Base-by-base conservation (phyloP, 2,888 invertebrate genomes). In the Thymelicus acteon region DNA sequence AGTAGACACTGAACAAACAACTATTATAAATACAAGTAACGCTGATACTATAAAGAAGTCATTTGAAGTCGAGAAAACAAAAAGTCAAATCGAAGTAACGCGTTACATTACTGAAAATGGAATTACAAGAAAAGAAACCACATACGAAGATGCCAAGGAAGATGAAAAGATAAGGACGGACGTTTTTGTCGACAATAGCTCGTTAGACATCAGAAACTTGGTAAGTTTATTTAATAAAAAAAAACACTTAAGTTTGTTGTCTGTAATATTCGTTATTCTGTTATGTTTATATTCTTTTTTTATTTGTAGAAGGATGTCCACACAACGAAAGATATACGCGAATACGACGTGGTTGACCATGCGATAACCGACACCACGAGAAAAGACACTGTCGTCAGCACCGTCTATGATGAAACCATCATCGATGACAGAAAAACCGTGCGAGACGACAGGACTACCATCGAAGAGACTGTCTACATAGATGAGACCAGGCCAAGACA, bases 121-220 rank as follows among this genome's bases (percentile, higher is more conserved):
- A 52, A 85, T 94, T 66, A 93, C 90, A 2, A 90, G 85, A 19
- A 94, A 93, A 82, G 87, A 90, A 78, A 92, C 93, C 37, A 94
- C 94, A 8, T 94, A 94, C 72, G 94, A 94, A 84, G 93, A 94
- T 77, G 90, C 93, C 57, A 94, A 94, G 76, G 92, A 86, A 81
- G 93, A 94, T 74, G 94, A 94, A 67, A 94, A 94, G 78, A 80
- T 94, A 68, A 92, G 84, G 80, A 94, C 93, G 40, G 89, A 94
- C 83, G 93, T 92, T 80, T 94, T 90, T 84, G 93, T 94, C 81
- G 94, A 94, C 78, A 93, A 93, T 78, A 94, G 92, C 79, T 85
- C 85, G 85, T 83, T 90, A 86, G 94, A 94, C 89, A 88, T 93
- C 92, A 93, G 85, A 89, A 93, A 93, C 80, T 86, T 90, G 93